Evolutionary conservation across 2,113 vertebrate genomes (phyloP), one percentile per base, ranked within the genome.

Genomic region (Ascaphus truei): DNA sequence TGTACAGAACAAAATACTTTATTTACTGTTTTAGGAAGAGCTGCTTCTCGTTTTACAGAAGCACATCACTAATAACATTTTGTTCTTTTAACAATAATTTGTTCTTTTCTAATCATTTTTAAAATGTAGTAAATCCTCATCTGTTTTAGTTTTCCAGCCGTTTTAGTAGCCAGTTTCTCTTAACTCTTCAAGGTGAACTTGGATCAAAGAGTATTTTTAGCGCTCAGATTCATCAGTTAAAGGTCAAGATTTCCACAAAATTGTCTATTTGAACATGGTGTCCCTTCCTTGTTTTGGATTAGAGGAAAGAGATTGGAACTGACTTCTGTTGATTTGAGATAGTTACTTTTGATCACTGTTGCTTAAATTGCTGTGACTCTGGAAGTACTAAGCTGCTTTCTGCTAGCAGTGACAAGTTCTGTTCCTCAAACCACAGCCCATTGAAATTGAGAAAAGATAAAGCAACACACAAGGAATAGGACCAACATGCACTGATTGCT

Each of bases 261-360:
- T 33, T 0, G 0, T 76, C 69, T 74, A 50, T 84, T 84, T 83
- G 77, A 83, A 85, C 73, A 79, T 26, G 3, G 72, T 74, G 62
- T 76, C 76, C 68, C 79, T 84, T 80, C 72, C 73, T 80, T 82
- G 76, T 76, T 87, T 85, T 64, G 71, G 31, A 68, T 84, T 86
- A 76, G 16, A 81, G 57, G 72, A 67, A 85, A 76, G 7, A 53
- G 67, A 36, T 47, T 78, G 61, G 37, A 76, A 72, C 16, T 31
- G 71, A 63, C 27, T 80, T 29, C 50, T 82, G 50, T 56, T 82
- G 67, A 79, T 77, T 58, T 59, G 58, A 69, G 13, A 60, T 59
- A 62, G 45, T 39, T 78, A 51, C 61, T 81, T 85, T 76, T 79
- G 63, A 81, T 83, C 71, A 62, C 31, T 79, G 22, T 73, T 83